Conservation (phyloP, 2,797 vertebrate genomes). For the Schizopygopsis malacanthus region DNA sequence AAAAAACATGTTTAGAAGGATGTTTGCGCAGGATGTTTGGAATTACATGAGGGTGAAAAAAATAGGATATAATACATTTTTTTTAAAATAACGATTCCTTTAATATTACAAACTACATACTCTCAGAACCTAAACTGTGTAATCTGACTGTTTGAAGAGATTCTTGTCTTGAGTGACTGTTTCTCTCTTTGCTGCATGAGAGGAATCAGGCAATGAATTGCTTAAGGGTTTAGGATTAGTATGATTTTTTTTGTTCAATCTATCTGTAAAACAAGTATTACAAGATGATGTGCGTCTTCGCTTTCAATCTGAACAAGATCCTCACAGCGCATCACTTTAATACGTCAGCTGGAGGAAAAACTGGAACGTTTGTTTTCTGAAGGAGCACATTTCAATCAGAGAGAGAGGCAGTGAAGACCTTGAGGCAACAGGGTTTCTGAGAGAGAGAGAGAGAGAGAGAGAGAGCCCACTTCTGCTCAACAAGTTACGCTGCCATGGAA, state of each 20-base stretch:
- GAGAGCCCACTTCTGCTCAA: conserved; percentile 47
- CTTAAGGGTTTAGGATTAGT: neutral
- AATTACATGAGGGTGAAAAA: neutral
- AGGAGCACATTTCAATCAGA: conserved; percentile 35
- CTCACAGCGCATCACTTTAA: neutral
- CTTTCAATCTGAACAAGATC: neutral
- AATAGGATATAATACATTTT: neutral
- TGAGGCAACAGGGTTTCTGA: conserved; percentile 39
- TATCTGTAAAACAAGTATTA: neutral
- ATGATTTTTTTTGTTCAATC: neutral
- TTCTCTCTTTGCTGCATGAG: conserved; percentile 15
- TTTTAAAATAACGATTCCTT: neutral
- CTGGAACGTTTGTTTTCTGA: conserved; percentile 17
- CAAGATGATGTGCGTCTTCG: neutral
- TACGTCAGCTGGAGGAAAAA: neutral
- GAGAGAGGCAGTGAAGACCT: conserved; percentile 32
- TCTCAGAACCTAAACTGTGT: neutral
- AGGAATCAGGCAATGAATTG: neutral
- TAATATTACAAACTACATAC: neutral
- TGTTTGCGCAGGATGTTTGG: too few relatives aligned
- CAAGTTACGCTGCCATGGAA: conserved; percentile 55
- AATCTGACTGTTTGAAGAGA: neutral
- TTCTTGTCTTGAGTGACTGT: conserved; percentile 5
- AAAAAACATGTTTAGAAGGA: too few relatives aligned
- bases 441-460: conserved; percentile 50